These are phyloP conservation scores for Denticeps clupeoides DNA, from an alignment of 2,797 vertebrate species.

Conservation along the genomic window DNA sequence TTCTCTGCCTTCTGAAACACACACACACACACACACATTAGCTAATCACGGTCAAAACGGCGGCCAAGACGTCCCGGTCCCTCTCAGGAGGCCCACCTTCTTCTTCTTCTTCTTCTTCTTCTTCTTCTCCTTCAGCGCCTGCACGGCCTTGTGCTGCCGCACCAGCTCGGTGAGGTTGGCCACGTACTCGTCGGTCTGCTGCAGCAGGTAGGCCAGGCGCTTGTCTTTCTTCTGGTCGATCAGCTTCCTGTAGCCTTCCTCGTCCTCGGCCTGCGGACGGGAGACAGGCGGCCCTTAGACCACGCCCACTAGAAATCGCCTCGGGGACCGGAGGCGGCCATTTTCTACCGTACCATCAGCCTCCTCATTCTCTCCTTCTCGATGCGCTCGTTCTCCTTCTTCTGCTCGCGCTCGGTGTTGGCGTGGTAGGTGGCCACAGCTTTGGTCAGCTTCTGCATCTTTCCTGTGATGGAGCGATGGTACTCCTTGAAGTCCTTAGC, in stretches of 20 bases:
- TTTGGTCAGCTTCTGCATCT: conserved; percentile 92
- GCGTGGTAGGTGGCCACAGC: conserved; percentile 90
- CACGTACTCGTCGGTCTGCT: conserved; percentile 95
- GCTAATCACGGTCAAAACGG: too few relatives aligned
- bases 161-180: conserved; percentile 93
- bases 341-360: conserved; percentile 87
- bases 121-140: conserved; percentile 92
- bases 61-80: fast-evolving
- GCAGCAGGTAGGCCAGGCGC: conserved; percentile 87
- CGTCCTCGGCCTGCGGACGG: conserved; percentile 75
- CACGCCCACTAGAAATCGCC: too few relatives aligned
- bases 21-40: too few relatives aligned
- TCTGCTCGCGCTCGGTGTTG: conserved; percentile 95
- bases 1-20: conserved; percentile 74
- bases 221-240: conserved; percentile 98
- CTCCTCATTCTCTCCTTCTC: conserved; percentile 95
- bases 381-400: conserved; percentile 93
- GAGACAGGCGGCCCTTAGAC: too few relatives aligned
- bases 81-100: background rate
- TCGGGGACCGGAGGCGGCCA: too few relatives aligned
- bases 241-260: conserved; percentile 91
- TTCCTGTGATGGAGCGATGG: conserved; percentile 86
- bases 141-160: conserved; percentile 85
- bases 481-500: conserved; percentile 97
- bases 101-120: conserved; percentile 93